Conservation (phyloP, 2,888 invertebrate species). For the Netelia fuscicornis region DNA sequence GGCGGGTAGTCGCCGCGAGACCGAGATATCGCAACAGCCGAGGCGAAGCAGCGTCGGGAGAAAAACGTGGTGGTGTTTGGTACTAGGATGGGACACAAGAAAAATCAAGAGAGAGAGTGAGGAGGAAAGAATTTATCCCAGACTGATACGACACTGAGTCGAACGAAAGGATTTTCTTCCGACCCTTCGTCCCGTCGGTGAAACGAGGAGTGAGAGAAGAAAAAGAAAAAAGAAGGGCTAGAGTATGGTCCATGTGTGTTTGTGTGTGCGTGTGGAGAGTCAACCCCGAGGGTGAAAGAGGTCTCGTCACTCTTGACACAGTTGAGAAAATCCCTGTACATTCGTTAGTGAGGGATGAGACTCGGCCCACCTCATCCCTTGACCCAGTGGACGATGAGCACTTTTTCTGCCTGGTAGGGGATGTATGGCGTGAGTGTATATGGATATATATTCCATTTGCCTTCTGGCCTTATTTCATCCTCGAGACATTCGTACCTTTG, state of each 20-base stretch:
- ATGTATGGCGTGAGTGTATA: not conserved
- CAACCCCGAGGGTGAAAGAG: constrained; percentile 52
- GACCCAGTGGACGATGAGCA: constrained; percentile 57
- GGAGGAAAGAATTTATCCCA: constrained; percentile 15
- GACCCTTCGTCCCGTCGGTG: constrained; percentile 13
- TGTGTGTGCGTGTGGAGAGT: constrained; percentile 20
- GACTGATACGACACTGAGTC: not conserved
- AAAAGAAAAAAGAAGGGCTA: not conserved
- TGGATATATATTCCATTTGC: not conserved
- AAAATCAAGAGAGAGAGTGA: not conserved
- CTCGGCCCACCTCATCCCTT: constrained; percentile 56
- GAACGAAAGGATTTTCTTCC: constrained; percentile 27
- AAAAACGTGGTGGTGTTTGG: constrained; percentile 2
- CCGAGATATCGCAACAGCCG: constrained; percentile 74
- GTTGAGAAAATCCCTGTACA: constrained; percentile 65
- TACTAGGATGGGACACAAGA: constrained; percentile 12
- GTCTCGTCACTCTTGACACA: constrained; percentile 69
- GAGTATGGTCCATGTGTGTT: not conserved
- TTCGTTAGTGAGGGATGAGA: constrained; percentile 64
- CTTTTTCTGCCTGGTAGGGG: not conserved
- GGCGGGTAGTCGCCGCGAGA: constrained; percentile 77
- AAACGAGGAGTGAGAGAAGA: not conserved
- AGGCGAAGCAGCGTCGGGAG: not conserved
- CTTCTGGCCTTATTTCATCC: constrained; percentile 10
- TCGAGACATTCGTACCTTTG: constrained; percentile 31